Percentiles rank a stretch among this genome's conserved stretches.
Evolutionary conservation across 2,888 invertebrate genomes (phyloP).

Genomic region (Salticus scenicus): DNA sequence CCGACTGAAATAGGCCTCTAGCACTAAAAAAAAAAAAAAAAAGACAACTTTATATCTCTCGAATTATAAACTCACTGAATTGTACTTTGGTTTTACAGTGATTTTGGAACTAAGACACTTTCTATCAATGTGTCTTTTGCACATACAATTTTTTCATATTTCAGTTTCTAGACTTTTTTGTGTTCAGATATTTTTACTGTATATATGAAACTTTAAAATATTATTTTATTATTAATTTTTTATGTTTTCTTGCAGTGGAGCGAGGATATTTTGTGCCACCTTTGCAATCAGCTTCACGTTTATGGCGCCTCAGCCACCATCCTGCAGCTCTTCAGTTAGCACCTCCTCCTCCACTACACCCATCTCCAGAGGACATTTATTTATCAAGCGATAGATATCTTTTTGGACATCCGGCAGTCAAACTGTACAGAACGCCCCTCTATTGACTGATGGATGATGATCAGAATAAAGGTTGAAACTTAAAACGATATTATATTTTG

Average conservation of each 20-base stretch:
- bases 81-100: too few relatives aligned
- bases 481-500: not conserved
- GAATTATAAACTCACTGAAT: too few relatives aligned
- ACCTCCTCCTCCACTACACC: slow-evolving; percentile 39
- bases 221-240: too few relatives aligned
- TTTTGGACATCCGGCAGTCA: slow-evolving; percentile 53
- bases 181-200: too few relatives aligned
- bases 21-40: too few relatives aligned
- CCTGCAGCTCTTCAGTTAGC: slow-evolving; percentile 43
- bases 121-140: too few relatives aligned
- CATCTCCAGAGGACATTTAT: slow-evolving; percentile 55
- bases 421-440: slow-evolving; percentile 60
- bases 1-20: too few relatives aligned
- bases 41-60: too few relatives aligned
- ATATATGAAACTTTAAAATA: too few relatives aligned
- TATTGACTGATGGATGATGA: slow-evolving; percentile 28
- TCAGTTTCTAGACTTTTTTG: too few relatives aligned
- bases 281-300: slow-evolving; percentile 40
- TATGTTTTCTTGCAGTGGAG: slow-evolving; percentile 40
- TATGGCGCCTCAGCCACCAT: slow-evolving; percentile 64
- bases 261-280: slow-evolving; percentile 58
- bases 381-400: slow-evolving; percentile 55
- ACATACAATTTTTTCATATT: too few relatives aligned
- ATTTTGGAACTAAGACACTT: too few relatives aligned
- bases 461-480: not conserved